A percentile compares a stretch with the other conserved stretches of the same genome.
phyloP scores from a whole-genome alignment of 2,888 invertebrate genomes.

The Ochlodes sylvanus region DNA sequence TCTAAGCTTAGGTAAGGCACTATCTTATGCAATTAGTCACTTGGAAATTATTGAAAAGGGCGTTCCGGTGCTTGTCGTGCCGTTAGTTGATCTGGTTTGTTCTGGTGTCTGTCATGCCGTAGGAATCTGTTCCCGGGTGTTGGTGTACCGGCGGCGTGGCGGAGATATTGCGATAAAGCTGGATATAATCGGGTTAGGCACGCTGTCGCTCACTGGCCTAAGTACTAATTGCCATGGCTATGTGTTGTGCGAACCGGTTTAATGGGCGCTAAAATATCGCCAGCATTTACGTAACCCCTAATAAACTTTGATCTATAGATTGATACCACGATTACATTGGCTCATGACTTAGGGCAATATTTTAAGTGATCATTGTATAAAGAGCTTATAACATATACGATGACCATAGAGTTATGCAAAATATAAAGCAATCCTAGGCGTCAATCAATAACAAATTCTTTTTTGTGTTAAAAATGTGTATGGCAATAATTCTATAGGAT shows the following conservation, averaged over 20 bases:
- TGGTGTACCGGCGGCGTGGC: slow-evolving; percentile 54
- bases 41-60: slow-evolving; percentile 56
- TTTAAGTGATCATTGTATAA: slow-evolving; percentile 25
- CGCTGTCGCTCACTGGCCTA: slow-evolving; percentile 77
- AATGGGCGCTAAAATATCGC: slow-evolving; percentile 69
- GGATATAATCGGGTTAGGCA: slow-evolving; percentile 76
- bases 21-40: slow-evolving; percentile 55
- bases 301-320: slow-evolving; percentile 60
- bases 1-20: slow-evolving; percentile 44
- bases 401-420: not conserved
- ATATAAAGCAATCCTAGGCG: not conserved
- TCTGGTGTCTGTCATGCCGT: slow-evolving; percentile 61
- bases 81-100: slow-evolving; percentile 61
- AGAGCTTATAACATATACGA: slow-evolving; percentile 7
- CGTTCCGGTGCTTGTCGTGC: slow-evolving; percentile 52
- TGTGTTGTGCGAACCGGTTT: slow-evolving; percentile 70
- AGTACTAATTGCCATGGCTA: slow-evolving; percentile 76
- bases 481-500: too few species aligned
- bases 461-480: too few species aligned
- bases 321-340: slow-evolving; percentile 69
- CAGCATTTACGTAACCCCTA: slow-evolving; percentile 65
- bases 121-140: slow-evolving; percentile 70
- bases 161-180: slow-evolving; percentile 71
- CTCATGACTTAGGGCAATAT: slow-evolving; percentile 38
- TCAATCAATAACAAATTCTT: too few species aligned